Base-by-base conservation (phyloP, 2,113 vertebrate genomes). In the Alces alces region DNA sequence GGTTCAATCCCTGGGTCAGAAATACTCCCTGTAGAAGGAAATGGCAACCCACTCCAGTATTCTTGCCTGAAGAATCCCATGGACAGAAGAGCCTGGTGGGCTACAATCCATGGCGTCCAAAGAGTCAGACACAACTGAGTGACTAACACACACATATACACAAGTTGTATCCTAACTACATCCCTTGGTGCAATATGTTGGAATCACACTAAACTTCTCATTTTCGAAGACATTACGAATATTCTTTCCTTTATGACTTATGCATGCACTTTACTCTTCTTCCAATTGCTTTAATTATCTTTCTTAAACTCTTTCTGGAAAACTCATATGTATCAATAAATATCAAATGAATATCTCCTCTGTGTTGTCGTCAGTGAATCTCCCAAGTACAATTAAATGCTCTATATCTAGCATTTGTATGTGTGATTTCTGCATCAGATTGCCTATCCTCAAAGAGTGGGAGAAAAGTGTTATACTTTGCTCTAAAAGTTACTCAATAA, bases 281-380 rank as follows among this genome's bases (percentile, higher is more conserved):
- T 90, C 2, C 45, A 79, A 76, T 58, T 95, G 23, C 58, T 82
- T 91, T 90, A 89, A 86, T 94, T 87, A 84, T 2, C 7, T 66
- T 73, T 39, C 1, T 21, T 45, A 93, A 57, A 39, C 84, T 88
- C 19, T 57, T 84, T 6, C 21, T 83, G 21, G 43, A 73, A 87
- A 90, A 89, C 15, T 61, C 23, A 36, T 80, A 79, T 36, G 39
- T 85, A 85, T 61, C 33, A 36, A 70, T 85, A 80, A 89, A 94
- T 50, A 21, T 19, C 61, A 87, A 57, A 66, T 80, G 15, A 60
- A 94, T 64, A 87, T 5, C 23, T 86, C 25, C 50, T 84, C 43
- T 93, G 4, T 55, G 39, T 45, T 61, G 45, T 14, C 19, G 36
- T 76, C 28, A 2, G 5, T 86, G 64, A 43, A 43, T 90, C 79